Evolutionary conservation across 2,797 vertebrate species (phyloP), one percentile per base, ranked within the genome.

Genomic region (Sternotherus odoratus): DNA sequence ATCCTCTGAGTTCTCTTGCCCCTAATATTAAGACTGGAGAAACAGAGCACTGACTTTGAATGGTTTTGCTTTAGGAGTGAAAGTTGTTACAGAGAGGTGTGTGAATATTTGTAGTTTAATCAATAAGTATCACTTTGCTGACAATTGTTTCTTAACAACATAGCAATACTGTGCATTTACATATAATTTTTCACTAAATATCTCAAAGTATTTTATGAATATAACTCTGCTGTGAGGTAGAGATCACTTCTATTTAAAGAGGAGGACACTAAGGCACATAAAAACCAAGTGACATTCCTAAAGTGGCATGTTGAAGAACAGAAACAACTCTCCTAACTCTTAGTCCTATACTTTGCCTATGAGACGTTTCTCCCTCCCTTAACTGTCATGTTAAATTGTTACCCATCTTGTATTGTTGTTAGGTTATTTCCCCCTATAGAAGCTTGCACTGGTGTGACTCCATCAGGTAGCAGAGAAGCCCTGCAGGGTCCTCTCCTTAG

Each of bases 371-470:
- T 82, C 90, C 92, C 7, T 60, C 28, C 57, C 26, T 57, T 57
- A 57, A 12, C n/a, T 53, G 36, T 79, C 60, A 88, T 8, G 80
- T 91, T 30, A 92, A 87, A 79, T 8, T 79, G 75, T 82, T 88
- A 85, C 8, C 60, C 30, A 63, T n/a, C 60, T 63, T 63, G 33
- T n/a, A 63, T 30, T n/a, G 79, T 86, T 24, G 8, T 48, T 54
- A 54, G 53, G 10, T 54, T 81, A 53, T 43, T 80, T 83, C 46
- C 83, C 91, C 78, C 24, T 46, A 60, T 12, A 57, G 77, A 91
- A 93, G 85, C 63, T 81, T 95, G 74, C 57, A 81, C 11, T 83
- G 81, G 81, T 95, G 85, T 81, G 95, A 93, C 94, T 96, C 85
- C 93, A 56, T 49, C 36, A 89, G 81, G 82, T 2, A 79, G 56